Evolutionary conservation across 2,888 invertebrate genomes (phyloP), one percentile per base, ranked within the genome.

Genomic region (Seira musarum): DNA sequence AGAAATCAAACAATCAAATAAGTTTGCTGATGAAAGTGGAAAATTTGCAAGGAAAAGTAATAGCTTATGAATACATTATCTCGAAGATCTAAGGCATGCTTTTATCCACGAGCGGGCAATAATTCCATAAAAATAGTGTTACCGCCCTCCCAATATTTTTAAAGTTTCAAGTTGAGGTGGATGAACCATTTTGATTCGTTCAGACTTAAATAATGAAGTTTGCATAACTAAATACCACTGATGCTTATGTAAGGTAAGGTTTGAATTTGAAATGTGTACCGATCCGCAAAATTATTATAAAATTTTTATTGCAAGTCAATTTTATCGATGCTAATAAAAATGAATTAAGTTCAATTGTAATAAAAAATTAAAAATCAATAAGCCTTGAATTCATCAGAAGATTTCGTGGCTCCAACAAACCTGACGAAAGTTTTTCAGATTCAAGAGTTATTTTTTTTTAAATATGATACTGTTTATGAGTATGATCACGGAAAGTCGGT

Each of bases 391-490:
- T n/a, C n/a, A n/a, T n/a, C n/a, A 40, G 13, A 40, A 8, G 40
- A 40, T 40, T 40, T 8, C 40, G n/a, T n/a, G n/a, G n/a, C n/a
- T n/a, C 40, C 40, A 40, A 40, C 5, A 40, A 40, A 40, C 13
- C 40, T 40, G 40, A 5, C 40, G 13, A 8, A 8, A 40, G 40
- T 40, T 5, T 8, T 40, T 40, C n/a, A 40, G 40, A 40, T 13
- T 40, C 40, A 40, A 40, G n/a, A n/a, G n/a, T n/a, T n/a, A n/a
- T n/a, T n/a, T n/a, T 40, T 40, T 40, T 40, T 40, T 13, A 57
- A 57, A 57, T n/a, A n/a, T n/a, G n/a, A n/a, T n/a, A n/a, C 57
- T 57, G 57, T 57, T 57, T 57, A n/a, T n/a, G 17, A 57, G 57
- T 57, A 5, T 6, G 57, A n/a, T 6, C 57, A 57, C 57, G 57